Conservation (phyloP, 2,113 vertebrate genomes). For the Larimichthys crocea region DNA sequence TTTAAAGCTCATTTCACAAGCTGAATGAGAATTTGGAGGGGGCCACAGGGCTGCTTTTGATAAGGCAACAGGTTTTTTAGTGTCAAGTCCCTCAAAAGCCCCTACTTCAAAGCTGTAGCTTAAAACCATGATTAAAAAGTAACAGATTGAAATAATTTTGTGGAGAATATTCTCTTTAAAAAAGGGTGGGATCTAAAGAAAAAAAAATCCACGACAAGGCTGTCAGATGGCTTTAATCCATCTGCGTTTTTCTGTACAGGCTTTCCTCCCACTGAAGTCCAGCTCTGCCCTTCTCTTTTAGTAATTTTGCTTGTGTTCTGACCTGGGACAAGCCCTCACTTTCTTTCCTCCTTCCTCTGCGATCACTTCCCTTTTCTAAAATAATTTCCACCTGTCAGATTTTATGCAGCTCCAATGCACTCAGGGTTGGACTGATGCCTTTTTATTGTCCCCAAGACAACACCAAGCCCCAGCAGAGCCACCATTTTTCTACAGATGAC, state of each 20-base stretch:
- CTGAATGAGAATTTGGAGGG: slow-evolving; percentile 69
- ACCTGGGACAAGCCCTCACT: slow-evolving; percentile 18
- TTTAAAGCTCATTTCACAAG: slow-evolving; percentile 75
- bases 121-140: slow-evolving; percentile 59
- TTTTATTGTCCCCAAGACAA: not conserved
- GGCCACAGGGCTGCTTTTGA: slow-evolving; percentile 68
- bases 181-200: not conserved
- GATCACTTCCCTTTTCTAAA: not conserved
- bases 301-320: slow-evolving; percentile 11
- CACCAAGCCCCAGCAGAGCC: not conserved
- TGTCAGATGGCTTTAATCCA: slow-evolving; percentile 28
- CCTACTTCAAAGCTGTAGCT: slow-evolving; percentile 57
- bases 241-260: slow-evolving; percentile 8
- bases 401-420: slow-evolving; percentile 34
- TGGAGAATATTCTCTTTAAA: not conserved
- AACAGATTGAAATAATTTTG: slow-evolving; percentile 60
- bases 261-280: not conserved
- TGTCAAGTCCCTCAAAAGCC: slow-evolving; percentile 46
- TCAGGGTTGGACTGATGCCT: not conserved
- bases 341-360: not conserved
- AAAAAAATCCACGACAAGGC: slow-evolving; percentile 4
- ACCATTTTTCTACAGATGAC: slow-evolving; percentile 9
- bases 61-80: slow-evolving; percentile 60
- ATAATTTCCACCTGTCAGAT: slow-evolving; percentile 64
- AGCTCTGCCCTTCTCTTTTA: slow-evolving; percentile 27